Evolutionary conservation across 2,797 vertebrate genomes (phyloP), one percentile per base, ranked within the genome.

Genomic region (Propithecus perrieri): DNA sequence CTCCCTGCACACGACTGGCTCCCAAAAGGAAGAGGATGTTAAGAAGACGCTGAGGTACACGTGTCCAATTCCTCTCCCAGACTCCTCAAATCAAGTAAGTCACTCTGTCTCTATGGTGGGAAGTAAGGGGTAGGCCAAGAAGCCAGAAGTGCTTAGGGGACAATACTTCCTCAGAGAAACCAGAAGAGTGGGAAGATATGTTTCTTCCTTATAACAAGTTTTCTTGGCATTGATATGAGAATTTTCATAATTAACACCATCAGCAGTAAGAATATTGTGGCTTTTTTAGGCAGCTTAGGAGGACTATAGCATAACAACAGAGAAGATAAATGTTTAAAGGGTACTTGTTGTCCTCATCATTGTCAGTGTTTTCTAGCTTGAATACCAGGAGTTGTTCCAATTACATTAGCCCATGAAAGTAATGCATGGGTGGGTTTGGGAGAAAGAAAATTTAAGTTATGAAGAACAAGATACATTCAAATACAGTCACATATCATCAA

Each of bases 171-270:
- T 90, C n/a, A 35, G 61, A 80, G 84, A 85, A 86, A 57, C 8
- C 38, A 28, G 83, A 67, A 41, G 67, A 79, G 8, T n/a, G 38
- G 46, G 43, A 67, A 80, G 65, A 75, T 22, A 26, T 30, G 10
- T 41, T 87, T 41, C 46, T 93, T 75, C 63, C 72, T 75, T 53
- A n/a, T 55, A 84, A 88, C 26, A 55, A 80, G 48, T 61, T 63
- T 20, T 86, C 18, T 86, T 79, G 35, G 41, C 67, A 38, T 28
- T 75, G 59, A 86, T 24, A 59, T 55, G 61, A 85, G 41, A 35
- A 20, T 92, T 95, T 95, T 94, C 81, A 71, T 83, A 80, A 61
- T 63, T 33, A 55, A 92, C 43, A n/a, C 63, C 57, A 48, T 85
- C 71, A 59, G n/a, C 48, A 71, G 7, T 61, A 87, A 85, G 80